phyloP scores from a whole-genome alignment of 2,888 invertebrate species.

The Thecocarcelia acutangulata region DNA sequence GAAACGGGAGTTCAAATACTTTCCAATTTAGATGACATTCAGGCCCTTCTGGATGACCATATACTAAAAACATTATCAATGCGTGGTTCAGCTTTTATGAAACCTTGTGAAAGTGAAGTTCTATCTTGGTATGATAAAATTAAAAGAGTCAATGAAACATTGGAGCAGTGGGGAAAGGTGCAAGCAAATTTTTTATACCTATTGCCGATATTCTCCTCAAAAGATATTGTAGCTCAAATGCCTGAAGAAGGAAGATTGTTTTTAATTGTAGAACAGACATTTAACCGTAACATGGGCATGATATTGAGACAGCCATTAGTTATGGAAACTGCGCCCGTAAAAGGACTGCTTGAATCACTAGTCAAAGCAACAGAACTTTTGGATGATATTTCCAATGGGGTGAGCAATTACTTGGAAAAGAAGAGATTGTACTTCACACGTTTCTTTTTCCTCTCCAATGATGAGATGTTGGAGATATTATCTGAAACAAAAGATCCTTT shows the following conservation, averaged over 20 bases:
- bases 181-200: slow-evolving; percentile 86
- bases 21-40: slow-evolving; percentile 85
- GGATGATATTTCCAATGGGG: slow-evolving; percentile 85
- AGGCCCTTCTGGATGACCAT: slow-evolving; percentile 86
- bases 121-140: slow-evolving; percentile 85
- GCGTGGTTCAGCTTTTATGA: slow-evolving; percentile 88
- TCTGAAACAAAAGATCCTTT: slow-evolving; percentile 86
- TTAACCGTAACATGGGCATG: slow-evolving; percentile 81
- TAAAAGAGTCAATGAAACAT: slow-evolving; percentile 82
- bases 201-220: slow-evolving; percentile 86
- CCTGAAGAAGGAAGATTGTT: slow-evolving; percentile 85
- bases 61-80: slow-evolving; percentile 87
- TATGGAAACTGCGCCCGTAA: slow-evolving; percentile 82
- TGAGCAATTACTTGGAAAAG: slow-evolving; percentile 86
- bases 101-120: slow-evolving; percentile 83
- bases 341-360: slow-evolving; percentile 87
- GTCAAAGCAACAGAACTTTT: slow-evolving; percentile 83
- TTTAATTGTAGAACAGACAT: slow-evolving; percentile 82
- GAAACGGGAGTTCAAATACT: slow-evolving; percentile 86
- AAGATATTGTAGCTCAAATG: slow-evolving; percentile 85
- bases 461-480: slow-evolving; percentile 87
- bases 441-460: slow-evolving; percentile 89
- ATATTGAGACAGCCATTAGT: slow-evolving; percentile 80
- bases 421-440: slow-evolving; percentile 86
- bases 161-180: slow-evolving; percentile 86